Evolutionary conservation across 2,113 vertebrate genomes (phyloP), one percentile per base, ranked within the genome.

Genomic region (Jaculus jaculus): DNA sequence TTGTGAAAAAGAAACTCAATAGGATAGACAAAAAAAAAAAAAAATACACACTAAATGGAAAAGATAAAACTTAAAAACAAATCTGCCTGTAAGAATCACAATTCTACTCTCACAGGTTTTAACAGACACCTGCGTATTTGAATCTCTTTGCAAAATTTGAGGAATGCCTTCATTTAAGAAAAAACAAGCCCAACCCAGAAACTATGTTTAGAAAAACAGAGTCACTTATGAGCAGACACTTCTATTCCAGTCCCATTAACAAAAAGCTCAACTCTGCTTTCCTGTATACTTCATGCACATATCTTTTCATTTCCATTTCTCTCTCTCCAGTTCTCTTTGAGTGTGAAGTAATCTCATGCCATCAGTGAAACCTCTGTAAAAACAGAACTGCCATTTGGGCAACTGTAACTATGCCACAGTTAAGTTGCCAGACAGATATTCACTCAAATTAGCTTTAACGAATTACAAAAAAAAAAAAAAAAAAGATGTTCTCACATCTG

Each of bases 361-460:
- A 1, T 60, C 85, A 79, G 66, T 63, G 47, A 92, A 80, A 96
- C 42, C 68, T 94, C 95, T 90, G 63, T 80, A 73, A 90, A 89
- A 51, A 91, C 78, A 97, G 68, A 95, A 96, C 82, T 96, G 95
- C 85, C 84, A 13, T 84, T 42, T 72, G 91, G 58, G 3, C 75
- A 90, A 82, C 86, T 96, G 71, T 93, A 96, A 93, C 23, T 86
- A 94, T 94, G 95, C 65, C 47, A 34, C 32, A 42, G 81, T 82
- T 91, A 61, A 89, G 74, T 89, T 94, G 94, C 69, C 93, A 97
- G 94, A 94, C 47, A 95, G 32, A 89, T 47, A 37, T 89, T 96
- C 15, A 86, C 85, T 92, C 84, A 97, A 97, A 96, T 88, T 84
- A 90, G 92, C 94, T 96, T 93, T 39, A 75, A 90, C 95, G 92